phyloP scores from a whole-genome alignment of 2,797 vertebrate genomes.

The Lophius americanus region DNA sequence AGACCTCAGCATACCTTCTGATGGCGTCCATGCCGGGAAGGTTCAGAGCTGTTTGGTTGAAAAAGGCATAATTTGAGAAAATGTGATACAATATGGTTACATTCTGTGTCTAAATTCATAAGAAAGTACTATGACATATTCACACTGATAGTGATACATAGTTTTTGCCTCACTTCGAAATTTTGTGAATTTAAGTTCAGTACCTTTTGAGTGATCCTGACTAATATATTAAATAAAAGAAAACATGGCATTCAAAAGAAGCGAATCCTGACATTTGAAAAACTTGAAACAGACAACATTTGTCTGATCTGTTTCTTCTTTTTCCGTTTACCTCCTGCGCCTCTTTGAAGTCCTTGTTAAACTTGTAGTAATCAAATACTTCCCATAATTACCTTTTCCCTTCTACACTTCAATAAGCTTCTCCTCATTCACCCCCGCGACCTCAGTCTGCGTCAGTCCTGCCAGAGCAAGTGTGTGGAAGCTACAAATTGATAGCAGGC shows the following conservation, averaged over 20 bases:
- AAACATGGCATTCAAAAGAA: neutral
- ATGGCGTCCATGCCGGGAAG: no score
- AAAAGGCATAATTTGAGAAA: no score
- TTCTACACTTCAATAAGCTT: neutral
- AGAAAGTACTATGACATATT: no score
- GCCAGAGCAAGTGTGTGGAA: conserved; percentile 9
- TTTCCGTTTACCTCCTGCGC: neutral
- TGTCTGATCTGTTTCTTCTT: no score
- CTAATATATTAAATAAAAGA: neutral
- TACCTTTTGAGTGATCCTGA: no score
- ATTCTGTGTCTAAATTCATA: no score
- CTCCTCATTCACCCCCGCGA: conserved; percentile 27
- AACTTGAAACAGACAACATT: neutral
- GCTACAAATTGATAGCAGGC: conserved; percentile 69
- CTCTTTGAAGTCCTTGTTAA: neutral
- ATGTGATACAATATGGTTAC: no score
- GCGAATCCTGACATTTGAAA: neutral
- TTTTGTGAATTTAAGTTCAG: no score
- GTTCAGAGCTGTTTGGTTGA: no score
- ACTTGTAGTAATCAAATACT: neutral
- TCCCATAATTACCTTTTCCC: neutral
- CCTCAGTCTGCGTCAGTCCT: conserved; percentile 59
- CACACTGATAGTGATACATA: no score
- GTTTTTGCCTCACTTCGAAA: no score
- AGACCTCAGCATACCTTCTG: no score